Percentiles rank a stretch among this genome's conserved stretches.
Evolutionary conservation across 37 sponge, comb jelly and placozoan species (phyloP).

Genomic region (Hexactinellida sp.): DNA sequence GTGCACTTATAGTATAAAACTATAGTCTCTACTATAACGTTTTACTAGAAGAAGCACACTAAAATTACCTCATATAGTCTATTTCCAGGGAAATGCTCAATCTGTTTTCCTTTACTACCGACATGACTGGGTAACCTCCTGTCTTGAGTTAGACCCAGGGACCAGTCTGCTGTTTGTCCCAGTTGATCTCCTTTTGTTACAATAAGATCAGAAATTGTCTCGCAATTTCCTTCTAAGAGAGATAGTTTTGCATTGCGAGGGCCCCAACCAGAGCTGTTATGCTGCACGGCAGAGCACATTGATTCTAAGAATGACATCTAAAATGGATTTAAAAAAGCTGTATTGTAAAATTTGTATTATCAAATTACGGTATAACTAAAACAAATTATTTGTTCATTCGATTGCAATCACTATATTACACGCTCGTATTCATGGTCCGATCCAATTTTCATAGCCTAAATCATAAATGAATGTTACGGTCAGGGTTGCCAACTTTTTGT

Average conservation of each 20-base stretch:
- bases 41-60: too few species aligned
- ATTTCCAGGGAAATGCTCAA: not conserved
- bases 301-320: not conserved
- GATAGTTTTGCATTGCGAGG: not conserved
- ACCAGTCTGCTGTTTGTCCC: not conserved
- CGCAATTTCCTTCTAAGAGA: not conserved
- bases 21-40: too few species aligned
- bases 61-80: not conserved
- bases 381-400: too few species aligned
- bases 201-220: not conserved
- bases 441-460: too few species aligned
- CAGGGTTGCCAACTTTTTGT: too few species aligned
- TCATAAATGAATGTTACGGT: too few species aligned
- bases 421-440: too few species aligned
- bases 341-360: too few species aligned
- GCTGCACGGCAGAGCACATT: not conserved
- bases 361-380: too few species aligned
- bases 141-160: not conserved
- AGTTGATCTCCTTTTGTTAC: conserved; percentile 5
- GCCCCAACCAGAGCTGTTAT: not conserved
- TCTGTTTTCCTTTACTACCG: not conserved
- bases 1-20: too few species aligned
- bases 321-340: too few species aligned
- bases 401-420: too few species aligned
- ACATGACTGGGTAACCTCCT: not conserved